These are phyloP conservation scores for Hippopotamus amphibius DNA, from an alignment of 2,113 vertebrate genomes.

Conservation along the genomic window DNA sequence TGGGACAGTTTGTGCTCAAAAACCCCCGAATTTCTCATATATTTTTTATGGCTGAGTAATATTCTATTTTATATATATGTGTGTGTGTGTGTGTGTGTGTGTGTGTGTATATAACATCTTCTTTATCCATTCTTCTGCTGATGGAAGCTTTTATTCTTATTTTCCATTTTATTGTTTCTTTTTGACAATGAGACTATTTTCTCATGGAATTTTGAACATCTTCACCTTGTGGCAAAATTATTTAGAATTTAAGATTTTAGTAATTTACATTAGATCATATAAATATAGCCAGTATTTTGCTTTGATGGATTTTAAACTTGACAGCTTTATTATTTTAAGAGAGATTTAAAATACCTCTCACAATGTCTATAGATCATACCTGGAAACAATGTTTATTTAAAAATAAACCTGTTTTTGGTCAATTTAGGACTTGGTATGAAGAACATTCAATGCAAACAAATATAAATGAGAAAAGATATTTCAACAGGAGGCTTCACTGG, in stretches of 20 bases:
- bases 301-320: background rate
- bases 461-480: background rate
- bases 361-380: background rate
- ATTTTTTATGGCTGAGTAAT: background rate
- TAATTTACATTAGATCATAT: background rate
- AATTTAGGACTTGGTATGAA: background rate
- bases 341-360: background rate
- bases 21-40: background rate
- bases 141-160: background rate
- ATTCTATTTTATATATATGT: background rate
- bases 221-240: background rate
- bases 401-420: background rate
- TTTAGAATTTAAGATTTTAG: background rate
- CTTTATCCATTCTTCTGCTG: background rate
- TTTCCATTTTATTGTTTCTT: background rate
- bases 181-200: background rate
- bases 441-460: background rate
- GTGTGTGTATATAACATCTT: background rate
- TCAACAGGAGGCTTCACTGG: background rate
- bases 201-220: background rate
- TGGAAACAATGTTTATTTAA: background rate
- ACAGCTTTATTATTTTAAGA: background rate
- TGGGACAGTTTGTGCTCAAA: background rate
- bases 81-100: no score
- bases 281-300: background rate